phyloP scores from a whole-genome alignment of 2,888 invertebrate species.

The Germaria angustata region DNA sequence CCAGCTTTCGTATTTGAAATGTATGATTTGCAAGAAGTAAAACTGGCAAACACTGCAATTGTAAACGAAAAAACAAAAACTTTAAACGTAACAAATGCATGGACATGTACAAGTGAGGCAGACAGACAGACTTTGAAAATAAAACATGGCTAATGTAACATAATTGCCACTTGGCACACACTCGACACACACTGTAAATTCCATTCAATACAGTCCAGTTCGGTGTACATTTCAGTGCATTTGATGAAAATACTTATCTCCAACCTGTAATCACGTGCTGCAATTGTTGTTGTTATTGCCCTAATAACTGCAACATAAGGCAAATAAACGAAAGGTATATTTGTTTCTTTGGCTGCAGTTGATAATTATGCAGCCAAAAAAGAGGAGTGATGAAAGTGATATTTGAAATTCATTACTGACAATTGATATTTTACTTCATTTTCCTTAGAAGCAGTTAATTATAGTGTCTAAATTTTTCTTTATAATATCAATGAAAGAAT shows the following conservation, averaged over 20 bases:
- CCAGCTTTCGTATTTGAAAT: slow-evolving; percentile 33
- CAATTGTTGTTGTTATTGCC: slow-evolving; percentile 22
- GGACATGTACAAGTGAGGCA: background rate
- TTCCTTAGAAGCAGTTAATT: slow-evolving; percentile 13
- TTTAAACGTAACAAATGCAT: slow-evolving; percentile 9
- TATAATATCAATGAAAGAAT: background rate
- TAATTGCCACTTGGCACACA: slow-evolving; percentile 65
- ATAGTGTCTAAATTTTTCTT: background rate
- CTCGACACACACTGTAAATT: slow-evolving; percentile 48
- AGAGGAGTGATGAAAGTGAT: slow-evolving; percentile 24
- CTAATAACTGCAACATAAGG: slow-evolving; percentile 48
- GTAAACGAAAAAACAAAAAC: slow-evolving; percentile 50
- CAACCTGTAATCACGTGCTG: slow-evolving; percentile 65
- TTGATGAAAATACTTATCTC: slow-evolving; percentile 28
- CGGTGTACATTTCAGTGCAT: slow-evolving; percentile 6
- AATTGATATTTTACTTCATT: slow-evolving; percentile 17
- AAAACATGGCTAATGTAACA: slow-evolving; percentile 46
- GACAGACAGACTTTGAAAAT: background rate
- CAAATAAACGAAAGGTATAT: slow-evolving; percentile 37
- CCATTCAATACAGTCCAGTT: background rate
- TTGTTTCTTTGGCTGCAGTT: slow-evolving; percentile 14
- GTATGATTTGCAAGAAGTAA: slow-evolving; percentile 37
- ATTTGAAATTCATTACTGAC: slow-evolving; percentile 16
- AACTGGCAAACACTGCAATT: slow-evolving; percentile 51
- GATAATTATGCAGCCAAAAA: slow-evolving; percentile 40